phyloP scores from a whole-genome alignment of 2,888 invertebrate species.

The Drepana falcataria region DNA sequence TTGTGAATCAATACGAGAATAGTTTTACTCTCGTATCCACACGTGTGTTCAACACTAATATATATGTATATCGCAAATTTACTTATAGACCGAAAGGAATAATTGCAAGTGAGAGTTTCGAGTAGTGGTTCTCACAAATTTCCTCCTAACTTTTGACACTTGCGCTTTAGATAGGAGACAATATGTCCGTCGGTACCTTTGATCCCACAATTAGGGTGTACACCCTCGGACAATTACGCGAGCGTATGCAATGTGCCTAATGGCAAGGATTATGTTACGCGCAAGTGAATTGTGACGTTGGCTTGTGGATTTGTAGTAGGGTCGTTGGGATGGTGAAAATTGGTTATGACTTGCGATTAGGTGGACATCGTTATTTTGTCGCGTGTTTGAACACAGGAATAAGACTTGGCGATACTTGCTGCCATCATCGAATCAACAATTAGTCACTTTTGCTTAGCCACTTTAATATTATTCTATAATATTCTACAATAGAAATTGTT shows the following conservation, averaged over 20 bases:
- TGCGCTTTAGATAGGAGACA: constrained; percentile 37
- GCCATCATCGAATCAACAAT: too few species aligned
- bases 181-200: constrained; percentile 36
- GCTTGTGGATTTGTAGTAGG: constrained; percentile 21
- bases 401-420: too few species aligned
- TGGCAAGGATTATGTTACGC: constrained; percentile 65
- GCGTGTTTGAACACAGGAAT: not conserved
- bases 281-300: constrained; percentile 58
- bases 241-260: constrained; percentile 56
- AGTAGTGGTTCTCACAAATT: too few species aligned
- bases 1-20: too few species aligned
- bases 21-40: too few species aligned
- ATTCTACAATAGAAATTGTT: too few species aligned
- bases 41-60: too few species aligned
- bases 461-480: too few species aligned
- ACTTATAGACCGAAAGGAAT: too few species aligned
- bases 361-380: constrained; percentile 11
- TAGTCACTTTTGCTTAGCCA: too few species aligned
- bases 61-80: too few species aligned
- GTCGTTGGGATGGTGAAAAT: not conserved
- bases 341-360: not conserved
- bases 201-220: constrained; percentile 62
- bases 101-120: too few species aligned
- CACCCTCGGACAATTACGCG: constrained; percentile 68
- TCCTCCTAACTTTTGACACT: constrained; percentile 56